Evolutionary conservation across 2,113 vertebrate species (phyloP).

Genomic region (Oceanodroma tethys): DNA sequence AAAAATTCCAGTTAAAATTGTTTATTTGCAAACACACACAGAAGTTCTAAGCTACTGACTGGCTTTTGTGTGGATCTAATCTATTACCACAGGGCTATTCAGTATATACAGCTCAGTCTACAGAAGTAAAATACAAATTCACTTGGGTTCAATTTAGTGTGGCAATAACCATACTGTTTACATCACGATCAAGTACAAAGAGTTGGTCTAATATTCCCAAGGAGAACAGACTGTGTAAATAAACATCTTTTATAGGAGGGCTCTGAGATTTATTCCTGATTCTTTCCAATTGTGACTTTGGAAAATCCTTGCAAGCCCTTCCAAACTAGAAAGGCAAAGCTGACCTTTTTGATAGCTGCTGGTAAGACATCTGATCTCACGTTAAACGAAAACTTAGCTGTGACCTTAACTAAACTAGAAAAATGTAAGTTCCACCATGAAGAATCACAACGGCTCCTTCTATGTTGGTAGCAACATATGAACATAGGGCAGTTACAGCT

Average conservation of each 20-base stretch:
- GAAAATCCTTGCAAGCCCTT: neutral
- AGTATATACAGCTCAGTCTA: neutral
- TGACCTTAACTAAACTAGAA: neutral
- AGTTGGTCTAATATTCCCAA: slow-evolving; percentile 12
- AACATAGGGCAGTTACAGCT: neutral
- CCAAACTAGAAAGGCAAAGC: neutral
- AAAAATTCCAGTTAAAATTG: neutral
- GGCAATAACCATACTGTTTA: slow-evolving; percentile 20
- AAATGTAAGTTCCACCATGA: neutral
- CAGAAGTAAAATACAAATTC: slow-evolving; percentile 26
- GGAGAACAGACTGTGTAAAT: neutral
- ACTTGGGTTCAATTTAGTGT: slow-evolving; percentile 21
- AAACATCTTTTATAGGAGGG: neutral
- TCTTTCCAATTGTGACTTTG: neutral
- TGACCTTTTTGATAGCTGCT: neutral
- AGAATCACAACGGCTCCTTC: neutral
- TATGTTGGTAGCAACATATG: neutral
- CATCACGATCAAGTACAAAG: slow-evolving; percentile 10
- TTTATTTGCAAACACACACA: neutral
- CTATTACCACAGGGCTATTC: neutral
- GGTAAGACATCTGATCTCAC: neutral
- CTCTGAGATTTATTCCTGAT: neutral
- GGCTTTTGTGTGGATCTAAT: neutral
- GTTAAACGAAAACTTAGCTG: neutral
- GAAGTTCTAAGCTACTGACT: neutral